Evolutionary conservation across 2,113 vertebrate species (phyloP).

Genomic region (Zosterops japonicus): DNA sequence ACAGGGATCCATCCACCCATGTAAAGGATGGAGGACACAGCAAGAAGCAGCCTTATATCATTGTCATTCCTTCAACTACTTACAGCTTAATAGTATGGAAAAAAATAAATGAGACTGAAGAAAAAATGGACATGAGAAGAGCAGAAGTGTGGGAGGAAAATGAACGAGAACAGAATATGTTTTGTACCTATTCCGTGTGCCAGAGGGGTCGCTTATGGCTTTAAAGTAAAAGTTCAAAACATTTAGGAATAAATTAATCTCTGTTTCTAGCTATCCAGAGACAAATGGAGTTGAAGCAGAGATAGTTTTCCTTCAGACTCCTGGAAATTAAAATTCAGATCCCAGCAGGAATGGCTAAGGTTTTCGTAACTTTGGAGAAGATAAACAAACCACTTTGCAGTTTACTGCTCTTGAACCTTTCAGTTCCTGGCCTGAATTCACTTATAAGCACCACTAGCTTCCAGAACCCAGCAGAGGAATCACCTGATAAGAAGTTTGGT

Average conservation of each 20-base stretch:
- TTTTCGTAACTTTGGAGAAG: not conserved
- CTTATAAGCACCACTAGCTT: not conserved
- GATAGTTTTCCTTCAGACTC: not conserved
- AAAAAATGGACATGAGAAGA: not conserved
- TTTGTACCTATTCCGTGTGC: not conserved
- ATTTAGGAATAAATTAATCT: not conserved
- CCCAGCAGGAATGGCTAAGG: not conserved
- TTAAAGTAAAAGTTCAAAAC: not conserved
- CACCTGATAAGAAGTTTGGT: not conserved
- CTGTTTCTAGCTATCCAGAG: not conserved
- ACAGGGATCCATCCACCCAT: slow-evolving; percentile 18
- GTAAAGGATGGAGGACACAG: not conserved
- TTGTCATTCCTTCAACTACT: slow-evolving; percentile 32
- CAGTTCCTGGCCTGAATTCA: not conserved
- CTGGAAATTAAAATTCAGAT: not conserved
- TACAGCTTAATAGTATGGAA: slow-evolving; percentile 28
- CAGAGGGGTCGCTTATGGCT: not conserved
- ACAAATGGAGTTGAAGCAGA: not conserved
- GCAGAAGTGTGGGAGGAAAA: slow-evolving; percentile 34
- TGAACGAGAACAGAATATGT: not conserved
- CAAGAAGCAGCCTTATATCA: slow-evolving; percentile 30
- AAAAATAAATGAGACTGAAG: slow-evolving; percentile 21
- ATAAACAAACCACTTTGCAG: not conserved
- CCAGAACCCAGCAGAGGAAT: not conserved
- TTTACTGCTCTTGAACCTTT: not conserved